A percentile compares a stretch with the other conserved stretches of the same genome.
These are phyloP conservation scores for Anticlea derivata DNA, from an alignment of 2,888 invertebrate genomes.

Conservation along the genomic window DNA sequence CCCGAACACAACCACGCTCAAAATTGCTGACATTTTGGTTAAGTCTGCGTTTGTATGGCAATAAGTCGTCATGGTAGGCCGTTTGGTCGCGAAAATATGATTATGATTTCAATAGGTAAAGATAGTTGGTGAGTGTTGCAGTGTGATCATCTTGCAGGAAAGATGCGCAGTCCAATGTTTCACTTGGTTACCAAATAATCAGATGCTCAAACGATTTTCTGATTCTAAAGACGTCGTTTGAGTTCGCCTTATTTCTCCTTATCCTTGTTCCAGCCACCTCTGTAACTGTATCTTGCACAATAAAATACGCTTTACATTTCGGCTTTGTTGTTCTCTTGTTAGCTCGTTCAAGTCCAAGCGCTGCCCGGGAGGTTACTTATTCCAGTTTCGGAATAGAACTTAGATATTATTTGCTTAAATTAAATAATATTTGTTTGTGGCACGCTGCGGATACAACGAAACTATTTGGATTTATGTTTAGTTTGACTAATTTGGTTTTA, in stretches of 20 bases:
- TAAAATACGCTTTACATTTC: constrained; percentile 68
- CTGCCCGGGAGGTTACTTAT: constrained; percentile 47
- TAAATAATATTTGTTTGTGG: constrained; percentile 18
- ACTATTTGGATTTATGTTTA: constrained; percentile 8
- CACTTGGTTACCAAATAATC: no score
- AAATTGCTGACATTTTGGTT: no score
- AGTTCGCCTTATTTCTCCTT: constrained; percentile 22
- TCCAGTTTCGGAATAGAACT: constrained; percentile 47
- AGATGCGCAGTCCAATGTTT: no score
- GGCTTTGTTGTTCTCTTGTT: constrained; percentile 62
- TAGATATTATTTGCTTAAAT: constrained; percentile 27
- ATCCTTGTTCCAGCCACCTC: constrained; percentile 24
- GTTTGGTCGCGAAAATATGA: no score
- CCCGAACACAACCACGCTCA: no score
- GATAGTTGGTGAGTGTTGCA: no score
- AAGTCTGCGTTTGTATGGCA: no score
- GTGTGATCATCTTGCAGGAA: no score
- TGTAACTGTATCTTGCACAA: constrained; percentile 56
- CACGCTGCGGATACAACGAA: constrained; percentile 2
- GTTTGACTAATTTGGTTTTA: constrained; percentile 9
- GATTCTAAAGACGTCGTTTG: constrained; percentile 19
- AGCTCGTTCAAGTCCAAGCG: constrained; percentile 45
- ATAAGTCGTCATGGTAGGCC: no score
- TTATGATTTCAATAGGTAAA: no score
- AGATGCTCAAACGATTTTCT: constrained; percentile 1